Evolutionary conservation across 2,888 invertebrate genomes (phyloP), one percentile per base, ranked within the genome.

Genomic region (Suillia variegata): DNA sequence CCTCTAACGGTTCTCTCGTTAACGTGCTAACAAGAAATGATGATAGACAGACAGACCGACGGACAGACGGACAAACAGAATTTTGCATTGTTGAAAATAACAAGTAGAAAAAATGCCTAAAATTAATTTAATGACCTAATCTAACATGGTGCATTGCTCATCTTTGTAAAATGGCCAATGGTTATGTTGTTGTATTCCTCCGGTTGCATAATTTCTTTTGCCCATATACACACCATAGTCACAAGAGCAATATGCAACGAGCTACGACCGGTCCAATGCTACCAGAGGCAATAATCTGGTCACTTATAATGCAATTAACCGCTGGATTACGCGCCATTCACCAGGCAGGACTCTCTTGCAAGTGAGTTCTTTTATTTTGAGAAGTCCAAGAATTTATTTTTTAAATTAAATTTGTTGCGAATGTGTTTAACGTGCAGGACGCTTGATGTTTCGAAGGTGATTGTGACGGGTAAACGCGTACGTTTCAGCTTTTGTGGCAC

Each of bases 201-300:
- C n/a, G n/a, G n/a, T n/a, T n/a, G n/a, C n/a, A n/a, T n/a, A n/a
- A n/a, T n/a, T n/a, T n/a, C n/a, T n/a, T n/a, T n/a, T n/a, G n/a
- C n/a, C n/a, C n/a, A n/a, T n/a, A n/a, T n/a, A n/a, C n/a, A n/a
- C n/a, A n/a, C n/a, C n/a, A 57, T 67, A 82, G 82, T 76, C 82
- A 82, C 77, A 82, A 82, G 71, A 82, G 80, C 69, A 81, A 79
- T 69, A 69, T 81, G 67, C 81, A 82, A 68, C 76, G 82, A 71
- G 78, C 78, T 64, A 75, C 92, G 77, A 90, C 91, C 58, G 87
- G 94, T 78, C 85, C 85, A 57, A 83, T 94, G 79, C 85, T 98
- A 64, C 92, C 96, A 0, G 98, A 98, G 80, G 89, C 92, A 38
- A 88, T 93, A 55, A 88, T 99, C 67, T 99, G 98, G 98, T 93